These are phyloP conservation scores for Callorhinus ursinus DNA, from an alignment of 2,113 vertebrate species.

Conservation along the genomic window DNA sequence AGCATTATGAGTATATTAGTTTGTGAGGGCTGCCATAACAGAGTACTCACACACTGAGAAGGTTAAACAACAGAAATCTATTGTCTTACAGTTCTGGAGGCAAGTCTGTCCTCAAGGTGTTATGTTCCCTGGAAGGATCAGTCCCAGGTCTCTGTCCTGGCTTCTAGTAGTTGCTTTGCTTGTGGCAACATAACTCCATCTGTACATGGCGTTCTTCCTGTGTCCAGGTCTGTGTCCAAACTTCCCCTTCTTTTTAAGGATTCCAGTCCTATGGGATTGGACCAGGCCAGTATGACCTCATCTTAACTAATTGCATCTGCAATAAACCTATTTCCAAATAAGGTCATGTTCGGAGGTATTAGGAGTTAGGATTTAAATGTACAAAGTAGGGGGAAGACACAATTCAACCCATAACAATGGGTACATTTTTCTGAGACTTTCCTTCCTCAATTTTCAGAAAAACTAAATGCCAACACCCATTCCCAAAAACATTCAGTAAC, in stretches of 20 bases:
- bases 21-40: background rate
- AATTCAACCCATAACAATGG: background rate
- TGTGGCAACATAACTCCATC: background rate
- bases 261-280: background rate
- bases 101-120: background rate
- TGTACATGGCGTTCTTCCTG: background rate
- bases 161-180: background rate
- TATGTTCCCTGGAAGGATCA: background rate
- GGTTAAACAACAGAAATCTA: background rate
- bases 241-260: background rate
- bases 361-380: background rate
- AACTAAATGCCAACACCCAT: background rate
- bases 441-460: conserved; percentile 1
- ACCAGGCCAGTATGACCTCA: background rate
- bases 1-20: background rate
- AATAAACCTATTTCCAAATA: background rate
- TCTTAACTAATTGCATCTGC: background rate
- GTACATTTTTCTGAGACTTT: background rate
- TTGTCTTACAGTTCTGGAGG: background rate
- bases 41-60: background rate
- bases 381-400: background rate
- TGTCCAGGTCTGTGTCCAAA: background rate
- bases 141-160: background rate
- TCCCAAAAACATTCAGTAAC: background rate
- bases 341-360: background rate